A percentile compares a stretch with the other conserved stretches of the same genome.
Evolutionary conservation across 1,140 invertebrate genomes (phyloP).

Genomic region (Anastatus disparis): DNA sequence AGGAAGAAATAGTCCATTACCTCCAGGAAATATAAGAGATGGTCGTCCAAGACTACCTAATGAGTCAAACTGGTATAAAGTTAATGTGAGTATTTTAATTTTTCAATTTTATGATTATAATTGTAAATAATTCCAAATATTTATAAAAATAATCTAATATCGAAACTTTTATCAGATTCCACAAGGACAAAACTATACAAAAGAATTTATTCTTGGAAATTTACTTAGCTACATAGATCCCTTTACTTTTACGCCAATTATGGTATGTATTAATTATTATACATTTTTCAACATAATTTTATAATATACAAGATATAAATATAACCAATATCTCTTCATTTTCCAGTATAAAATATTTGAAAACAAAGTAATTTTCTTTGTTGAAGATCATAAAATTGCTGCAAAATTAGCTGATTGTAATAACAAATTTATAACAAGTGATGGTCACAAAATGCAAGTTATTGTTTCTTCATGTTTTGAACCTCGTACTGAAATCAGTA

Average conservation of each 20-base stretch:
- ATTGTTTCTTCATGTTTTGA: slow-evolving; percentile 72
- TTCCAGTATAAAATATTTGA: slow-evolving; percentile 66
- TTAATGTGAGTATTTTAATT: slow-evolving; percentile 65
- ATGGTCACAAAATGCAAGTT: slow-evolving; percentile 76
- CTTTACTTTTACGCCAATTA: slow-evolving; percentile 72
- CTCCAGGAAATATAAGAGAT: slow-evolving; percentile 42
- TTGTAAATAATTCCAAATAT: neutral
- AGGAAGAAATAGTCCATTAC: slow-evolving; percentile 52
- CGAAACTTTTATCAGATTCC: slow-evolving; percentile 70
- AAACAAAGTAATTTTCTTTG: slow-evolving; percentile 73
- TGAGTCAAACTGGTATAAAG: slow-evolving; percentile 70
- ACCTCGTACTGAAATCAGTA: slow-evolving; percentile 72
- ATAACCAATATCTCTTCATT: slow-evolving; percentile 3
- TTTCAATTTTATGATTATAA: no score
- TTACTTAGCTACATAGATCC: slow-evolving; percentile 73
- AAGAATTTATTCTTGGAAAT: slow-evolving; percentile 72
- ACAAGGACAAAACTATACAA: slow-evolving; percentile 79
- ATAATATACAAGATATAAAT: slow-evolving; percentile 14
- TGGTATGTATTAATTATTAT: slow-evolving; percentile 63
- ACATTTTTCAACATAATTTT: slow-evolving; percentile 27
- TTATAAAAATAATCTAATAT: neutral
- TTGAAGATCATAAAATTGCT: slow-evolving; percentile 76
- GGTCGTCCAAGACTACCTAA: slow-evolving; percentile 22
- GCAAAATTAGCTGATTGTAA: slow-evolving; percentile 72
- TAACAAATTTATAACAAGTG: slow-evolving; percentile 72